phyloP scores from a whole-genome alignment of 2,888 invertebrate genomes.

The Lysandra coridon region DNA sequence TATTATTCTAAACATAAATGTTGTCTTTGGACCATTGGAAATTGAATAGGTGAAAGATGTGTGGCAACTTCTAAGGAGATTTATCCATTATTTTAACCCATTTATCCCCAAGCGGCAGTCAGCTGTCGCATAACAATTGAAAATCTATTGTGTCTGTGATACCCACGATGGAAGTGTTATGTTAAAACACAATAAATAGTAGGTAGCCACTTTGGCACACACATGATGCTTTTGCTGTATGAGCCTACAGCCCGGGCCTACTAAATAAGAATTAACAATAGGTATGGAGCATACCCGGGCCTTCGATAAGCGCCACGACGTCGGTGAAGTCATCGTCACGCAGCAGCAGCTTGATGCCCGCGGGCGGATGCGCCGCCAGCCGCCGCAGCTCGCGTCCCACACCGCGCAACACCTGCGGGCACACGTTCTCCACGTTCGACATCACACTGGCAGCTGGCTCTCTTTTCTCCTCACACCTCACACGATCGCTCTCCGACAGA shows the following conservation, averaged over 20 bases:
- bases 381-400: conserved; percentile 94
- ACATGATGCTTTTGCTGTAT: too few species aligned
- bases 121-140: too few species aligned
- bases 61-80: too few species aligned
- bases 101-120: too few species aligned
- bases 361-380: conserved; percentile 90
- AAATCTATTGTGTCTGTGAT: too few species aligned
- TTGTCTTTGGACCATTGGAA: too few species aligned
- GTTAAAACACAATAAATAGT: too few species aligned
- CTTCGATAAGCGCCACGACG: conserved; percentile 94
- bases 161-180: too few species aligned
- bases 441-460: conserved; percentile 56
- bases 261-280: not conserved
- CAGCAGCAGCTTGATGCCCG: conserved; percentile 93
- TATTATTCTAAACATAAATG: too few species aligned
- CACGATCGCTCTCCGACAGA: not conserved
- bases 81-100: too few species aligned
- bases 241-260: not conserved
- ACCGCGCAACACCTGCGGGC: conserved; percentile 94
- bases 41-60: too few species aligned
- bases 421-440: conserved; percentile 96
- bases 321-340: conserved; percentile 97
- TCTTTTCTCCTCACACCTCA: conserved; percentile 2
- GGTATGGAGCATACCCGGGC: conserved; percentile 79
- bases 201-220: too few species aligned